Evolutionary conservation across 2,888 invertebrate species (phyloP), one percentile per base, ranked within the genome.

Genomic region (Trissolcus japonicus): DNA sequence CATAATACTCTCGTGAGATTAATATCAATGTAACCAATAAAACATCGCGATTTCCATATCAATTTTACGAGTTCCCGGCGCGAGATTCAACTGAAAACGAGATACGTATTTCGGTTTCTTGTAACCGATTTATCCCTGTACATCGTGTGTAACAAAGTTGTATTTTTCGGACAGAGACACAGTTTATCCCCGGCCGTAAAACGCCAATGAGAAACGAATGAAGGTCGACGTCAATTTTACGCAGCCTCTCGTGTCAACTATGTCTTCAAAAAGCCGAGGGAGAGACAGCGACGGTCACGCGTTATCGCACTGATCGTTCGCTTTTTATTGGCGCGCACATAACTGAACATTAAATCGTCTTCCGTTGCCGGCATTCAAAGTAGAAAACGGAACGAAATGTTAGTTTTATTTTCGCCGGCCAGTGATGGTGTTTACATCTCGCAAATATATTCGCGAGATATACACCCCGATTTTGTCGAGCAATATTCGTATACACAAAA

Each of bases 321-420:
- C 62, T 56, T 67, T 76, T 72, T 63, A 67, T 67, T 75, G 50
- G 29, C 54, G 59, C 29, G 46, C 17, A 54, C 40, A 54, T 54
- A 56, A 54, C 67, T 17, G 63, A 55, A 67, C 63, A 59, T 59
- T 63, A 50, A 50, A 72, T 62, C 68, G 48, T 41, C 35, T 48
- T 66, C 62, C 62, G 25, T 25, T 40, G 54, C 40, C 13, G 71
- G 56, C 62, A 76, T 76, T 72, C 59, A 54, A 57, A 67, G 59
- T 54, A 57, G 25, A 50, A 41, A 17, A 55, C 57, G 19, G 56
- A 48, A 53, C 61, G 14, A 60, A 17, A 65, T 63, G 48, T 55
- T 50, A 50, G 68, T 41, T 65, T 69, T 78, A 73, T 66, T 78
- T n/a, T 73, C 19, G 51, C 62, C 21, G 65, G 41, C 7, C 48